phyloP scores from a whole-genome alignment of 2,113 vertebrate species.

The Anoura caudifer region DNA sequence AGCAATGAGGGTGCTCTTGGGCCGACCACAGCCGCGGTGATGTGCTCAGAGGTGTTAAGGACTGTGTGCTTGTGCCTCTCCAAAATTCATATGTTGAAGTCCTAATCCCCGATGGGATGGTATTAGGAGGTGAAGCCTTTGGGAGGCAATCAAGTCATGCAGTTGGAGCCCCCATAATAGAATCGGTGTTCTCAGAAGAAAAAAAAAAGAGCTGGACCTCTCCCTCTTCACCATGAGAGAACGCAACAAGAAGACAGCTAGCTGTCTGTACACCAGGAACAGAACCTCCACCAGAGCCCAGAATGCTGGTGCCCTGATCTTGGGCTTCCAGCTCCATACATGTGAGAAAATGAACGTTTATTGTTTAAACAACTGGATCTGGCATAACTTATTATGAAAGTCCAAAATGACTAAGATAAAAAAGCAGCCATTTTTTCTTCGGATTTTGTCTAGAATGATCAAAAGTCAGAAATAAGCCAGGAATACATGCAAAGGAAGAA shows the following conservation, averaged over 20 bases:
- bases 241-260: background rate
- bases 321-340: background rate
- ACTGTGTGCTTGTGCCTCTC: background rate
- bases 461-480: background rate
- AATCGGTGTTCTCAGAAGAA: background rate
- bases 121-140: background rate
- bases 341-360: background rate
- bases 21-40: no score
- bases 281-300: background rate
- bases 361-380: background rate
- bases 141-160: background rate
- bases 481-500: background rate
- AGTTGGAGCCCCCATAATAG: background rate
- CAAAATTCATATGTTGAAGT: background rate
- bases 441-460: background rate
- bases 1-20: background rate
- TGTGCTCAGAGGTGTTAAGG: background rate
- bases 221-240: no score
- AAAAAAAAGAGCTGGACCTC: background rate
- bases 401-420: background rate
- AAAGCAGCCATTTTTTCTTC: background rate
- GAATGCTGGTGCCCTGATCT: background rate
- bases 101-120: background rate
- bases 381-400: background rate
- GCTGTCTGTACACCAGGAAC: background rate